These are phyloP conservation scores for Mareca strepera DNA, from an alignment of 2,797 vertebrate genomes.

Conservation along the genomic window DNA sequence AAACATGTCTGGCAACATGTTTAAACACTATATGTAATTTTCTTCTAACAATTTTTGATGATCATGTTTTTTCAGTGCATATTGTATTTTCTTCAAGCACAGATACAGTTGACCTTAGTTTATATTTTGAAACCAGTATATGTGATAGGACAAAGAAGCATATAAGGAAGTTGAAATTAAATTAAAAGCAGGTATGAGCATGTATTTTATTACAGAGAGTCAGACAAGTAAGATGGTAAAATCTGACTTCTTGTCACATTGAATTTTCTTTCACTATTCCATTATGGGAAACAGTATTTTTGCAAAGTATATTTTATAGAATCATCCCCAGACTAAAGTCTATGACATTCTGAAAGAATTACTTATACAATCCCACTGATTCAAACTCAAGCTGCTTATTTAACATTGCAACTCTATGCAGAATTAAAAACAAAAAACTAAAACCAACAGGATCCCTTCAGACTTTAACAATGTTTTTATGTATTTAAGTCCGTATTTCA, in stretches of 20 bases:
- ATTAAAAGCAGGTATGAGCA: constrained; percentile 79
- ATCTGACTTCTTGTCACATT: constrained; percentile 69
- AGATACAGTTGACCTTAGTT: constrained; percentile 40
- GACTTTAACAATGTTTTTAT: constrained; percentile 9
- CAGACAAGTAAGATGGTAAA: constrained; percentile 65
- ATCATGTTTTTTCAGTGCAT: background rate
- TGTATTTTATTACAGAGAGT: constrained; percentile 74
- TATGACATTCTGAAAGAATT: constrained; percentile 63
- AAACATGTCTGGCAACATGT: constrained; percentile 13
- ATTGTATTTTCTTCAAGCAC: constrained; percentile 30
- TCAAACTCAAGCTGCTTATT: constrained; percentile 55
- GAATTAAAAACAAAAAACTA: constrained; percentile 58
- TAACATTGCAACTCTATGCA: constrained; percentile 37
- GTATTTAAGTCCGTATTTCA: background rate
- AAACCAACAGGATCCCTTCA: constrained; percentile 39
- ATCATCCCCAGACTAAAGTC: constrained; percentile 60
- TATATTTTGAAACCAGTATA: constrained; percentile 62
- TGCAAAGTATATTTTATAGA: constrained; percentile 69
- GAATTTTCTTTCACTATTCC: constrained; percentile 67
- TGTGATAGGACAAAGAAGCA: constrained; percentile 60
- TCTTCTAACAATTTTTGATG: background rate
- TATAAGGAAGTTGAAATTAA: constrained; percentile 69
- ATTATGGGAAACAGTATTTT: constrained; percentile 64
- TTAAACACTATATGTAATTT: constrained; percentile 40
- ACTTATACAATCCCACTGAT: constrained; percentile 41